Base-by-base conservation (phyloP, 2,888 invertebrate genomes). In the Ferrisia virgata region DNA sequence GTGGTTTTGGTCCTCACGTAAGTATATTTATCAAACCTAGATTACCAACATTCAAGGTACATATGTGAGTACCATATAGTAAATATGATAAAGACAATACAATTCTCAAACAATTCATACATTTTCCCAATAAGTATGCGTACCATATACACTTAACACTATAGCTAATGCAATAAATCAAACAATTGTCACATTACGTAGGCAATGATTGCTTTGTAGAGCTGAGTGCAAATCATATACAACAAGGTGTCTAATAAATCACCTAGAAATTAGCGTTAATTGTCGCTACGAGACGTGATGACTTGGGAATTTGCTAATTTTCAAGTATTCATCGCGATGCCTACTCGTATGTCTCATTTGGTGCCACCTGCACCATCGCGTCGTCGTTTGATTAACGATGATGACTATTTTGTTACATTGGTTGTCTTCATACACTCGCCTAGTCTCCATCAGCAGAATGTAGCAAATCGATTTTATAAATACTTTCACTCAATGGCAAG, bases 391-490 rank as follows among this genome's bases (percentile, higher is more conserved):
- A 64, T 64, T 64, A 64, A 64, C 64, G 64, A 64, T 64, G 64
- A 64, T 64, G 64, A 64, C 64, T 64, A n/a, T n/a, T 64, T 64
- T 64, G 64, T 22, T 64, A 64, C n/a, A n/a, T n/a, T n/a, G n/a
- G n/a, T n/a, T n/a, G n/a, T n/a, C n/a, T n/a, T 64, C 13, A 11
- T 15, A 13, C 64, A 4, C 13, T 64, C 28, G 64, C 1, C 28
- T 64, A 39, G 6, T n/a, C 6, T 53, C 22, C 8, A 8, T 36
- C 8, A 6, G 36, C n/a, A 36, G 36, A 53, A 53, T 53, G 22
- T 64, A 13, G 64, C 28, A 28, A 64, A 64, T 64, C 64, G 64
- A 64, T 64, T 64, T 11, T 2, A 64, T 31, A 15, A 64, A 15
- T 28, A 28, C 64, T 64, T 64, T 64, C 64, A 18, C 64, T 53